Base-by-base conservation (phyloP, 1,140 invertebrate genomes). In the Arctopsyche grandis region DNA sequence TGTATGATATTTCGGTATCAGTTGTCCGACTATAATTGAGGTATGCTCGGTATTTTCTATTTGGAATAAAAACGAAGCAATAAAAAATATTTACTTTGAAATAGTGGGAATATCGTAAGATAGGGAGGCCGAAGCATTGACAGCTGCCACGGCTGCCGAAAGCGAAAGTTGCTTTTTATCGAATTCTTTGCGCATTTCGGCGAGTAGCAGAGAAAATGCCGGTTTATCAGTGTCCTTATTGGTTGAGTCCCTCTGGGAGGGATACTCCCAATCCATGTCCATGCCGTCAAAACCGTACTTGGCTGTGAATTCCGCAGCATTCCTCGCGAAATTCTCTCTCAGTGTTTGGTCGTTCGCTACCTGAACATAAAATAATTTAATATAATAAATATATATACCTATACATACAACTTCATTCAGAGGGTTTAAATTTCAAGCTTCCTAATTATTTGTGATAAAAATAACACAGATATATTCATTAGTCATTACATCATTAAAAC, bases 221-320 rank as follows among this genome's bases (percentile, higher is more conserved):
- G 84, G 79, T 4, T 87, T 84, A 82, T 90, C 86, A 69, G 87
- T 88, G 79, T 89, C 88, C 3, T 85, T 84, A 0, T 89, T 76
- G 9, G 87, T 86, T 0, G 92, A 91, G 63, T 93, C 93, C 56
- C 93, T 85, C 81, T 92, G 90, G 12, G 87, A 90, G 0, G 94
- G 94, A 83, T 95, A 95, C 79, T 96, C 94, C 94, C 94, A 96
- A 84, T 96, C 94, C 12, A 96, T 19, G 84, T 96, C 94, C 0
- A 96, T 87, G 0, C 95, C 95, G 85, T 96, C 93, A 77, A 96
- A 96, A 5, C 89, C 87, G 83, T 94, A 90, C n/a, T 89, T 89
- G 74, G 86, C 84, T 0, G 93, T 71, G 81, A 93, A 92, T 0
- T 86, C 79, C 0, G 93, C 86, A 0, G 90, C 89, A 77, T 90